These are phyloP conservation scores for Athetis lepigone DNA, from an alignment of 2,888 invertebrate species.

Conservation along the genomic window DNA sequence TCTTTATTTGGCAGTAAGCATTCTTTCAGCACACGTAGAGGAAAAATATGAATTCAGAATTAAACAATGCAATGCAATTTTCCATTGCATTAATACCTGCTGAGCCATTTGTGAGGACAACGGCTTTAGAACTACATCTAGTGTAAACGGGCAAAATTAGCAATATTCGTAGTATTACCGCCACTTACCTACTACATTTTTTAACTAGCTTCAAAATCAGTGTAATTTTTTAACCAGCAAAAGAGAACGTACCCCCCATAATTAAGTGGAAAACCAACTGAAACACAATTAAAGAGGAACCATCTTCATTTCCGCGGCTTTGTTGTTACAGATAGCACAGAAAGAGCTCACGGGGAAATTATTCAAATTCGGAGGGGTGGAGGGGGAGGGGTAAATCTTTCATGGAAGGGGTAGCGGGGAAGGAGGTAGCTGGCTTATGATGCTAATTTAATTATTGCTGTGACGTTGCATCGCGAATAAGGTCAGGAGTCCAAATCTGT, in stretches of 20 bases:
- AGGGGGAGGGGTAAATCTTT: constrained; percentile 53
- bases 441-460: constrained; percentile 49
- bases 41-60: too few species aligned
- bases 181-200: background rate
- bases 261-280: constrained; percentile 6
- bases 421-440: constrained; percentile 29
- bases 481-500: constrained; percentile 29
- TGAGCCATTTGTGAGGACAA: background rate
- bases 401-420: background rate
- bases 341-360: constrained; percentile 60
- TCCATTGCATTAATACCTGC: too few species aligned
- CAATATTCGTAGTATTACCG: too few species aligned
- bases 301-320: constrained; percentile 68
- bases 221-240: too few species aligned
- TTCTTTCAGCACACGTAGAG: too few species aligned
- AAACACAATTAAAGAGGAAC: constrained; percentile 56
- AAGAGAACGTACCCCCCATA: too few species aligned
- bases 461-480: constrained; percentile 27
- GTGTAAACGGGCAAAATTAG: too few species aligned
- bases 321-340: constrained; percentile 61
- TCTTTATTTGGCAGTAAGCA: too few species aligned
- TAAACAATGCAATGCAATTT: too few species aligned
- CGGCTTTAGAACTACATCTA: too few species aligned
- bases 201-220: too few species aligned
- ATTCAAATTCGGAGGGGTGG: constrained; percentile 60